These are phyloP conservation scores for Anseranas semipalmata DNA, from an alignment of 2,113 vertebrate genomes.

Conservation along the genomic window DNA sequence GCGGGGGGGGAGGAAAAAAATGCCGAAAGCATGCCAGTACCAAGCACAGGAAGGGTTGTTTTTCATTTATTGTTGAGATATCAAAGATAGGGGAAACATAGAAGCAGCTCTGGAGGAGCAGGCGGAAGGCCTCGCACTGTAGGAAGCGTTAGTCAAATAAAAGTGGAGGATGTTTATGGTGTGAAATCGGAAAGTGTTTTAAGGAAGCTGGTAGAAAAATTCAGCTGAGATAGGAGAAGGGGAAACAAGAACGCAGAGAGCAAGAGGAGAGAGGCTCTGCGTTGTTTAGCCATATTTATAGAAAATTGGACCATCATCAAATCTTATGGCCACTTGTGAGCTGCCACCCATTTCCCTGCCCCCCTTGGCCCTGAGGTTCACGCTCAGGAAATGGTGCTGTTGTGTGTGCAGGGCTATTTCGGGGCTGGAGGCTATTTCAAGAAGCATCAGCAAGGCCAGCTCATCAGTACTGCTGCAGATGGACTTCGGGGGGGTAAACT, in stretches of 20 bases:
- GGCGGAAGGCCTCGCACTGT: not conserved
- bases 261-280: not conserved
- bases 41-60: not conserved
- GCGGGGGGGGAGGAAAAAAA: not conserved
- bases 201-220: slow-evolving; percentile 53
- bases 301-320: slow-evolving; percentile 8
- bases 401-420: not conserved
- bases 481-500: not conserved
- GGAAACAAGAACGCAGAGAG: not conserved
- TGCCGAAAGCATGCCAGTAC: not conserved
- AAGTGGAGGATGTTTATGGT: slow-evolving; percentile 65
- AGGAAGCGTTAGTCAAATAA: slow-evolving; percentile 32
- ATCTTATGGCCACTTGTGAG: not conserved
- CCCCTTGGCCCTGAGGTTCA: fast-evolving
- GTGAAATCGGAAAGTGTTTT: slow-evolving; percentile 51
- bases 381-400: not conserved
- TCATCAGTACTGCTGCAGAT: not conserved
- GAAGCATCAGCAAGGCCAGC: not conserved
- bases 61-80: slow-evolving; percentile 22
- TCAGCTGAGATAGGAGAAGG: slow-evolving; percentile 36
- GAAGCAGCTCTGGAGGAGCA: slow-evolving; percentile 15
- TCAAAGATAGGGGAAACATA: slow-evolving; percentile 24
- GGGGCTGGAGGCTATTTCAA: slow-evolving; percentile 10
- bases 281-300: not conserved
- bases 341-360: not conserved